Evolutionary conservation across 2,797 vertebrate species (phyloP).

Genomic region (Atherinosoma microstoma): DNA sequence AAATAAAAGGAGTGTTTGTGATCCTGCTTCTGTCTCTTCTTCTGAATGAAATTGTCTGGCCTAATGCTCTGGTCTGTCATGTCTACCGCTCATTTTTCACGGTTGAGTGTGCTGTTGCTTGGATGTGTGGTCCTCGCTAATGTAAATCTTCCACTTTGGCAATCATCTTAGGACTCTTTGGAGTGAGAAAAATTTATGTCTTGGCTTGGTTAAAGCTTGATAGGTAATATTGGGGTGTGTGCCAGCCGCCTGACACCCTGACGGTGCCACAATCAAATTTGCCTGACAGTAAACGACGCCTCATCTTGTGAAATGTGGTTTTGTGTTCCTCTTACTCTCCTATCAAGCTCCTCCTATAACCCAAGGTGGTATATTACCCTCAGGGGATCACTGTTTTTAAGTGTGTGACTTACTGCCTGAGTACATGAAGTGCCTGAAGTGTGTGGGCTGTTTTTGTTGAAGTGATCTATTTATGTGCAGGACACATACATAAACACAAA

Average conservation of each 20-base stretch:
- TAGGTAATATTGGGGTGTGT: conserved; percentile 24
- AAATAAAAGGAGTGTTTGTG: background rate
- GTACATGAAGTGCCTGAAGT: conserved; percentile 19
- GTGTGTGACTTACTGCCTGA: conserved; percentile 30
- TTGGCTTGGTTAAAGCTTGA: conserved; percentile 31
- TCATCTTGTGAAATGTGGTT: conserved; percentile 43
- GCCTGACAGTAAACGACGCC: conserved; percentile 46
- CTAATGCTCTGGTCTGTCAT: conserved; percentile 1
- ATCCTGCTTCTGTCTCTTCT: conserved; percentile 1
- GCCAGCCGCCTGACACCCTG: background rate
- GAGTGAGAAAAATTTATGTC: conserved; percentile 37
- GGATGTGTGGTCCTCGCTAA: background rate
- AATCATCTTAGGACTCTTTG: conserved; percentile 16
- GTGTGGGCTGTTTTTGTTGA: conserved; percentile 28
- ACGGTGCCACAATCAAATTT: conserved; percentile 27
- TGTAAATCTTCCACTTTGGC: conserved; percentile 32
- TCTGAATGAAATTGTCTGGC: background rate
- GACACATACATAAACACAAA: background rate
- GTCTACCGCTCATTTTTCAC: conserved; percentile 9
- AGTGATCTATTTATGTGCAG: conserved; percentile 8
- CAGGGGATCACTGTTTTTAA: conserved; percentile 16
- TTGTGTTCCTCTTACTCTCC: conserved; percentile 3
- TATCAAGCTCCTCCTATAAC: conserved; percentile 6
- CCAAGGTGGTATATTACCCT: conserved; percentile 5
- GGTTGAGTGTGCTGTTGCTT: background rate